These are phyloP conservation scores for Leucophora obtusa DNA, from an alignment of 2,888 invertebrate genomes.

Conservation along the genomic window DNA sequence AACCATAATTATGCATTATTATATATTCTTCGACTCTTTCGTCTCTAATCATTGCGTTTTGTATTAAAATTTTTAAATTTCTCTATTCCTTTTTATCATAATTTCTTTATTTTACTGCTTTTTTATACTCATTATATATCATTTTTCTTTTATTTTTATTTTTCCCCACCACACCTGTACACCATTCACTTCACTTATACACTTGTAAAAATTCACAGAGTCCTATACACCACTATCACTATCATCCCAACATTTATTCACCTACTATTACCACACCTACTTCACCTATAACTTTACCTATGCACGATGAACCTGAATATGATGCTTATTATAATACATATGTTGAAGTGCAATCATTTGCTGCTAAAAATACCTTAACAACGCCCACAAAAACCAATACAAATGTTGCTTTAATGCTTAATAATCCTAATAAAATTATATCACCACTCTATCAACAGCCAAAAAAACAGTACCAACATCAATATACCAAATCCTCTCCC, in stretches of 20 bases:
- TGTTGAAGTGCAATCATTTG: constrained; percentile 70
- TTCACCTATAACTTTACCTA: constrained; percentile 67
- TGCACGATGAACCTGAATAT: constrained; percentile 69
- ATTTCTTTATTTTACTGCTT: constrained; percentile 45
- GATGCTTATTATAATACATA: constrained; percentile 72
- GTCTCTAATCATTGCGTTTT: not conserved
- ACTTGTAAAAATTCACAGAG: constrained; percentile 41
- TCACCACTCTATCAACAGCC: constrained; percentile 61
- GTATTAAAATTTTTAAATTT: constrained; percentile 33
- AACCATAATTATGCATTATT: too few species aligned
- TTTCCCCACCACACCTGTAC: constrained; percentile 33
- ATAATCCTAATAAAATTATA: constrained; percentile 62
- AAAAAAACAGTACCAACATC: constrained; percentile 55
- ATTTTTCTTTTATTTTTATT: constrained; percentile 11
- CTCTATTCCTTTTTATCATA: constrained; percentile 21
- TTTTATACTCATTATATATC: constrained; percentile 18
- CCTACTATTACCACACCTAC: constrained; percentile 58
- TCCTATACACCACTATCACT: constrained; percentile 52
- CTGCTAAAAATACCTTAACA: constrained; percentile 63
- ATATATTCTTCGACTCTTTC: too few species aligned
- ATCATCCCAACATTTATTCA: constrained; percentile 62
- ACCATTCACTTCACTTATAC: not conserved
- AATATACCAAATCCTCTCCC: constrained; percentile 64
- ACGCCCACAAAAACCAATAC: constrained; percentile 72
- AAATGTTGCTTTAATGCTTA: constrained; percentile 68